phyloP scores from a whole-genome alignment of 2,797 vertebrate species.

The Peromyscus attwateri region DNA sequence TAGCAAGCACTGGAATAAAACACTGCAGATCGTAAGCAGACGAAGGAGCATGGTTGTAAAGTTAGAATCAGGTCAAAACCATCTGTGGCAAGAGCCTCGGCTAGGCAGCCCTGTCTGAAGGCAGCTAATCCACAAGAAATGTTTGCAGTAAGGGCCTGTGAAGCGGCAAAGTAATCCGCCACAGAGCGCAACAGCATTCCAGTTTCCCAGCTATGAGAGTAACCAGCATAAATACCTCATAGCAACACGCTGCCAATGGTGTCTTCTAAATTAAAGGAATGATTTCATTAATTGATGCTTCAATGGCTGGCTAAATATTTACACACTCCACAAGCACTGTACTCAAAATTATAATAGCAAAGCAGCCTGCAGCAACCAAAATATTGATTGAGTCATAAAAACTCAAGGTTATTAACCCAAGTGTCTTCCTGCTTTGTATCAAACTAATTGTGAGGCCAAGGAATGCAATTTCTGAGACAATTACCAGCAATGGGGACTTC shows the following conservation, averaged over 20 bases:
- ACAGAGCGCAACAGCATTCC: not conserved
- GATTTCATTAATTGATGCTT: slow-evolving; percentile 78
- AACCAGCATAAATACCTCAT: slow-evolving; percentile 69
- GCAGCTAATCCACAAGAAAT: slow-evolving; percentile 56
- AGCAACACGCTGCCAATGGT: slow-evolving; percentile 20
- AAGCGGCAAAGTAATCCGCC: slow-evolving; percentile 23
- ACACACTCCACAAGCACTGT: slow-evolving; percentile 62
- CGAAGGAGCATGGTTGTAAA: not conserved
- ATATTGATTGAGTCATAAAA: slow-evolving; percentile 84
- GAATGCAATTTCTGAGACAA: slow-evolving; percentile 76
- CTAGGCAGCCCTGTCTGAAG: slow-evolving; percentile 43
- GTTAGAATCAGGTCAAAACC: slow-evolving; percentile 56
- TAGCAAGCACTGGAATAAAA: not conserved
- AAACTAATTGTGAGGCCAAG: slow-evolving; percentile 70
- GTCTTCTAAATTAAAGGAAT: slow-evolving; percentile 75
- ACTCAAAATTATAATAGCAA: slow-evolving; percentile 78
- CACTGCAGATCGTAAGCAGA: not conserved
- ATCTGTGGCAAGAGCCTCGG: slow-evolving; percentile 40
- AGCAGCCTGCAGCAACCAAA: slow-evolving; percentile 79
- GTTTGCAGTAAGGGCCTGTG: not conserved
- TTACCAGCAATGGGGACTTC: slow-evolving; percentile 68
- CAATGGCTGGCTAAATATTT: slow-evolving; percentile 78
- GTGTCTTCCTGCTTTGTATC: slow-evolving; percentile 75
- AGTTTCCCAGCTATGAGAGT: slow-evolving; percentile 44
- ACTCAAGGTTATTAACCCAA: slow-evolving; percentile 79